Base-by-base conservation (phyloP, 2,888 invertebrate species). In the Neoscelio sp. region DNA sequence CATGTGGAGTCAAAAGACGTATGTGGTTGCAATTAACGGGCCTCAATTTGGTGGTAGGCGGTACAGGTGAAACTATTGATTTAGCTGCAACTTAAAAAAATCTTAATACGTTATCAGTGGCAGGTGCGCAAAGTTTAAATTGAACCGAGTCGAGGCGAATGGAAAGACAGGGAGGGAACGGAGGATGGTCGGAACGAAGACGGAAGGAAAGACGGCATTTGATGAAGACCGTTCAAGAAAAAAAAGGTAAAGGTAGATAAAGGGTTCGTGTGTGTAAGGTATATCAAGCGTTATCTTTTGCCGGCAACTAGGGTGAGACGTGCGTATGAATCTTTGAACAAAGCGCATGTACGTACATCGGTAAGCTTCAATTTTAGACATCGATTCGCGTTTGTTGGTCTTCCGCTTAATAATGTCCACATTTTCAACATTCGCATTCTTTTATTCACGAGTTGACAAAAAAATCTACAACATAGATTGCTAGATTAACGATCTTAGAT, bases 321-420 rank as follows among this genome's bases (percentile, higher is more conserved):
- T 89, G 89, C 89, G 88, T 89, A 90, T 87, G 87, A 87, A 89
- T 85, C 82, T 85, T 87, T 86, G 87, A 87, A 88, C 83, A 82
- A 86, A 88, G 88, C 88, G 87, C 88, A 89, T 87, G 89, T 88
- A 88, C 87, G 35, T 68, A 86, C 86, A 86, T 89, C 88, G 90
- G 89, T 89, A 89, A 90, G 89, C 88, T 85, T 85, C 85, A 76
- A n/a, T n/a, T 84, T 82, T 87, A 82, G 83, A 86, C 86, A 84
- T 87, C 74, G 58, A 58, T 65, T 65, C 38, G 42, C 56, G 52
- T 35, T 62, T 28, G 33, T 33, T 60, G 12, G 54, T 10, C 6
- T 17, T 35, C 8, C 30, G 35, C 12, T 35, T 83, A 1, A 82
- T 85, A 82, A 82, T 83, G 85, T 3, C 6, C 35, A 42, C 33